phyloP scores from a whole-genome alignment of 1,140 invertebrate genomes.

The Caenorhabditis briggsae region DNA sequence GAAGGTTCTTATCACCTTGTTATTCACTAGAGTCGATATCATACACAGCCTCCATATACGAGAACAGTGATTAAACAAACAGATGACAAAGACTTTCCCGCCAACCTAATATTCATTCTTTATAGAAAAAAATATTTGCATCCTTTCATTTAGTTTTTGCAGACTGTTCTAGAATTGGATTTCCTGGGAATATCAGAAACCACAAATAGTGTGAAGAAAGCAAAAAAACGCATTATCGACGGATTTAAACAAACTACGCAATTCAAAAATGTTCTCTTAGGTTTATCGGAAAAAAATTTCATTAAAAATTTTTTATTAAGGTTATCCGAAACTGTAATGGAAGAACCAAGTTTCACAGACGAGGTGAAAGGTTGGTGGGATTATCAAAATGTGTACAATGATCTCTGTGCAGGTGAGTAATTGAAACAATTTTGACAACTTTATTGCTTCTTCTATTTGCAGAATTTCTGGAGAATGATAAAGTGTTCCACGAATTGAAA shows the following conservation, averaged over 20 bases:
- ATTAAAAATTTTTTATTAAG: not conserved
- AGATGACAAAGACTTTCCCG: too few relatives aligned
- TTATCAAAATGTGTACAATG: slow-evolving; percentile 46
- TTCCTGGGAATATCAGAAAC: slow-evolving; percentile 31
- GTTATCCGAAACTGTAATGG: slow-evolving; percentile 34
- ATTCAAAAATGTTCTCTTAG: slow-evolving; percentile 34
- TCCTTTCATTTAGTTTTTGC: not conserved
- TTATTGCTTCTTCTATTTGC: not conserved
- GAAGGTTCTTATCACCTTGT: too few relatives aligned
- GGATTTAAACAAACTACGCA: slow-evolving; percentile 31
- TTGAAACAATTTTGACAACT: not conserved
- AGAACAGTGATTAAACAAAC: too few relatives aligned
- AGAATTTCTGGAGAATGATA: slow-evolving; percentile 59
- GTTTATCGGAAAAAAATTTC: not conserved
- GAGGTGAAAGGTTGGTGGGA: slow-evolving; percentile 24
- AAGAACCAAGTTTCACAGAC: slow-evolving; percentile 45
- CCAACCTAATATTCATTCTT: too few relatives aligned
- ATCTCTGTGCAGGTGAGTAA: slow-evolving; percentile 54
- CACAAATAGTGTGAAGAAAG: slow-evolving; percentile 54
- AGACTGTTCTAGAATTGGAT: slow-evolving; percentile 55
- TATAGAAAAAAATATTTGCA: too few relatives aligned
- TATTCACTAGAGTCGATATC: too few relatives aligned
- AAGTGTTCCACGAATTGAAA: slow-evolving; percentile 56
- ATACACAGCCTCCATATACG: too few relatives aligned
- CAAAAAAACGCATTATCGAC: slow-evolving; percentile 33